Evolutionary conservation across 2,113 vertebrate species (phyloP).

Genomic region (Hypomesus transpacificus): DNA sequence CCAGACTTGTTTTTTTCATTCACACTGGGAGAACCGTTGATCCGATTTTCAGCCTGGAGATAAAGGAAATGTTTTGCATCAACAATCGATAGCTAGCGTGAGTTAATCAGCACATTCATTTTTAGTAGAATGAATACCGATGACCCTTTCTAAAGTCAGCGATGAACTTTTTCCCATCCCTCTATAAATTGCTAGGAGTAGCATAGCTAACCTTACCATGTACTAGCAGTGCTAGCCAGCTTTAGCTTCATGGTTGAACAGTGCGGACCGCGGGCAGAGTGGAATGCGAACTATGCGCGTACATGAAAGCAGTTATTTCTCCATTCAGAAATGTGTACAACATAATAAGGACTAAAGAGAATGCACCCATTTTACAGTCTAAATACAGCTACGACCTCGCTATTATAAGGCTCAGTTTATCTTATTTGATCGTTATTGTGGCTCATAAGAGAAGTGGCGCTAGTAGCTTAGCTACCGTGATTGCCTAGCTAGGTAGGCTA

Average conservation of each 20-base stretch:
- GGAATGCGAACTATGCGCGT: constrained; percentile 66
- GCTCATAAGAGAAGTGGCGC: no score
- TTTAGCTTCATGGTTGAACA: constrained; percentile 31
- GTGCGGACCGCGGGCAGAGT: constrained; percentile 38
- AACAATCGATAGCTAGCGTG: no score
- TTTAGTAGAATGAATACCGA: no score
- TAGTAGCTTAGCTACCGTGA: no score
- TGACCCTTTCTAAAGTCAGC: not conserved
- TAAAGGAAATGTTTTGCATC: constrained; percentile 22
- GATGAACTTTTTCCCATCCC: constrained; percentile 65
- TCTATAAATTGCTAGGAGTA: not conserved
- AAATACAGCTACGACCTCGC: no score
- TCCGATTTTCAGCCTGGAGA: constrained; percentile 35
- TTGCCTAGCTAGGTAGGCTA: not conserved
- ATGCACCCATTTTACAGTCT: no score
- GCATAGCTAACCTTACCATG: constrained; percentile 37
- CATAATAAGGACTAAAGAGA: not conserved
- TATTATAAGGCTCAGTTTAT: no score
- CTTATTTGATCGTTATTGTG: no score
- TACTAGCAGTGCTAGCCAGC: constrained; percentile 23
- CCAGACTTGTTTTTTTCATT: constrained; percentile 34
- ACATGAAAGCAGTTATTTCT: constrained; percentile 37
- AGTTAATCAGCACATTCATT: no score
- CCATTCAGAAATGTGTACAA: not conserved
- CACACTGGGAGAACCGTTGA: constrained; percentile 44